phyloP scores from a whole-genome alignment of 2,888 invertebrate genomes.

The Chrysopilus asiliformis region DNA sequence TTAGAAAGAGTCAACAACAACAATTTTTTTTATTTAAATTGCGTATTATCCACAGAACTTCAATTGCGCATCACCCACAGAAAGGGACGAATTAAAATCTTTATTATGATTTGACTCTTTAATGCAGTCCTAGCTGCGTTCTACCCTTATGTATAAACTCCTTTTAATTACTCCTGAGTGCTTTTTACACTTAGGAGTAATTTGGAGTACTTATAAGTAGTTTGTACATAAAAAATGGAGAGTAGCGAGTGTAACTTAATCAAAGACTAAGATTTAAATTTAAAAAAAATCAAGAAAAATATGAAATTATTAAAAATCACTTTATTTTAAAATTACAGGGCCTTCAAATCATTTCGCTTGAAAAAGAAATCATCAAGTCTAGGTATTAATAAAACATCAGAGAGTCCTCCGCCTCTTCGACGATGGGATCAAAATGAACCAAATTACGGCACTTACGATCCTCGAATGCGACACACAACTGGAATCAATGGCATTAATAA shows the following conservation, averaged over 20 bases:
- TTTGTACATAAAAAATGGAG: no score
- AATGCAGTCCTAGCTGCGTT: not conserved
- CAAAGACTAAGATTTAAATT: no score
- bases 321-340: constrained; percentile 19
- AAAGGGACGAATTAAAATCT: constrained; percentile 1
- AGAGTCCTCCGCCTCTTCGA: constrained; percentile 30
- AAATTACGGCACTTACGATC: constrained; percentile 21
- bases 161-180: no score
- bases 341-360: constrained; percentile 30
- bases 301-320: not conserved
- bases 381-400: constrained; percentile 36
- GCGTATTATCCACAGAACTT: no score
- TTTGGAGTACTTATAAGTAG: no score
- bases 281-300: no score
- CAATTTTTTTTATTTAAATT: no score
- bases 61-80: not conserved
- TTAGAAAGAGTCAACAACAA: no score
- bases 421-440: constrained; percentile 14
- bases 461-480: constrained; percentile 21
- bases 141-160: no score
- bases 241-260: no score
- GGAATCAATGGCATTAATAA: constrained; percentile 14
- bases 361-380: constrained; percentile 35
- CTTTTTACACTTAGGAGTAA: no score
- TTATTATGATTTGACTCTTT: not conserved